phyloP scores from a whole-genome alignment of 2,888 invertebrate genomes.

The Drosophila putrida region DNA sequence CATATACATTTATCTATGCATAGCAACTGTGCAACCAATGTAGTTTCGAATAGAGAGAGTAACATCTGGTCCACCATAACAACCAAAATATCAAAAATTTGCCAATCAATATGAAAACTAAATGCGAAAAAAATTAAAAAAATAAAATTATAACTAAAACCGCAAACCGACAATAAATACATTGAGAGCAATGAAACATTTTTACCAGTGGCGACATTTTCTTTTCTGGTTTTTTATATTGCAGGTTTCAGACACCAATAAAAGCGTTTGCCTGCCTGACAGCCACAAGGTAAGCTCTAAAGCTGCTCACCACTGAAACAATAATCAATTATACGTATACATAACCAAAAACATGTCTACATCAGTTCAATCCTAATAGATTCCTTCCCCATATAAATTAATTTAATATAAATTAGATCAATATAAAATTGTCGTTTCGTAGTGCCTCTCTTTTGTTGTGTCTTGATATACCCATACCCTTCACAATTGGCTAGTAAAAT shows the following conservation, averaged over 20 bases:
- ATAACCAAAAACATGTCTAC: conserved; percentile 22
- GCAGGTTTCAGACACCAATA: conserved; percentile 85
- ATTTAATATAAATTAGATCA: conserved; percentile 6
- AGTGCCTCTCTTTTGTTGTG: conserved; percentile 9
- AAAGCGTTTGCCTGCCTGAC: conserved; percentile 86
- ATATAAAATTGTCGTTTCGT: conserved; percentile 19
- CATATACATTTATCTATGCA: conserved; percentile 47
- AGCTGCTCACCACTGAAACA: conserved; percentile 64
- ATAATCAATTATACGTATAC: conserved; percentile 41
- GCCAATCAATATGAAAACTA: conserved; percentile 37
- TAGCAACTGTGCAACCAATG: conserved; percentile 47
- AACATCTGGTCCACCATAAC: conserved; percentile 48
- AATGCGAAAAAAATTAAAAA: conserved; percentile 34
- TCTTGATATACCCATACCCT: conserved; percentile 5
- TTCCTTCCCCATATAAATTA: not conserved
- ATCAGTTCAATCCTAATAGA: conserved; percentile 24
- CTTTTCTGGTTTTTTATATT: conserved; percentile 83
- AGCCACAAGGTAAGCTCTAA: conserved; percentile 84
- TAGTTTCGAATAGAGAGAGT: conserved; percentile 49
- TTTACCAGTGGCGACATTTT: conserved; percentile 81
- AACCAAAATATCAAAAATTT: conserved; percentile 31
- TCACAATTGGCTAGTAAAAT: conserved; percentile 17
- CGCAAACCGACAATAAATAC: conserved; percentile 40
- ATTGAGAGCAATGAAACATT: conserved; percentile 63
- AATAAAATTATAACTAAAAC: conserved; percentile 18